Percentiles rank a stretch among this genome's conserved stretches.
Conservation (phyloP, 2,797 vertebrate genomes). For the Oophaga sylvatica region DNA sequence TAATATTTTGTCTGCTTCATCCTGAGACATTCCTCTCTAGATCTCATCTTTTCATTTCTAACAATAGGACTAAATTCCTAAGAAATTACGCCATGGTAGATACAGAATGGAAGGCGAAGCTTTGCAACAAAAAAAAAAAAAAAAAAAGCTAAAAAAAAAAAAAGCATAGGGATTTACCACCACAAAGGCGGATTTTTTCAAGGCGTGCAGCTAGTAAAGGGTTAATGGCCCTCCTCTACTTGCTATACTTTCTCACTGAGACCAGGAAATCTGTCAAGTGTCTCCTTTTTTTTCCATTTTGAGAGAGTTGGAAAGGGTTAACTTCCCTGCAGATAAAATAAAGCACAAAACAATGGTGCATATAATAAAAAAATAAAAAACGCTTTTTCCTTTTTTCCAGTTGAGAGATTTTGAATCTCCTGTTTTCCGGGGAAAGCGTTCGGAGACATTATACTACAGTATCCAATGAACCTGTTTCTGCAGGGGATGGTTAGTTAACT, state of each 20-base stretch:
- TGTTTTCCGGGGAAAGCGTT: constrained; percentile 62
- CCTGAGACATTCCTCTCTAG: background rate
- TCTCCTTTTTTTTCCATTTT: background rate
- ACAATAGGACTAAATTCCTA: constrained; percentile 25
- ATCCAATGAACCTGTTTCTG: constrained; percentile 65
- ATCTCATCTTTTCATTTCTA: background rate
- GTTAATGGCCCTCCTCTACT: constrained; percentile 39
- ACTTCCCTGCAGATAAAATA: constrained; percentile 75
- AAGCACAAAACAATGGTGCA: constrained; percentile 39
- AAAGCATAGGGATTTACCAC: constrained; percentile 19
- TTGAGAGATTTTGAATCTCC: constrained; percentile 66
- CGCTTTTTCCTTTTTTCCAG: constrained; percentile 73
- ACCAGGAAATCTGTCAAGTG: constrained; percentile 60
- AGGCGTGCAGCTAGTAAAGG: background rate
- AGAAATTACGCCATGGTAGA: background rate
- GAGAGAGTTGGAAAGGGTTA: constrained; percentile 74
- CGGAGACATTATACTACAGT: constrained; percentile 54
- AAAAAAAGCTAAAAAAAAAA: background rate
- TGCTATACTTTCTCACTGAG: constrained; percentile 1
- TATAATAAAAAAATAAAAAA: constrained; percentile 47
- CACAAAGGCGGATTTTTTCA: constrained; percentile 18
- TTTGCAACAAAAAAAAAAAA: background rate
- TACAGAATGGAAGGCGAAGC: background rate
- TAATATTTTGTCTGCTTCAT: background rate
- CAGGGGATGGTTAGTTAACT: constrained; percentile 65